Evolutionary conservation across 2,797 vertebrate genomes (phyloP).

Genomic region (Cynodonichthys magdalenae): DNA sequence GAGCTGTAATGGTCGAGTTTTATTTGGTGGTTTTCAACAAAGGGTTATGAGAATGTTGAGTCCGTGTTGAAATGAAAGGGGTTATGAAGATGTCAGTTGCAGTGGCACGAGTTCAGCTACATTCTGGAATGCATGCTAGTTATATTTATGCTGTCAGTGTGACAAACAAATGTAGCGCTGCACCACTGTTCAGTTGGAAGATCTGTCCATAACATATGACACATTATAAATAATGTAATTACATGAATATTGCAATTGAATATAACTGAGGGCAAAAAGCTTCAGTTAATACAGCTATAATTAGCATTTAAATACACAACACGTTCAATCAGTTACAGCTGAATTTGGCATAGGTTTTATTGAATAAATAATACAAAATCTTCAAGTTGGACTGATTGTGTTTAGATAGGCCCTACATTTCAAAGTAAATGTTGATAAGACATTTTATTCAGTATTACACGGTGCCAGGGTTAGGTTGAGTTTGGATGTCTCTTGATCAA

Average conservation of each 20-base stretch:
- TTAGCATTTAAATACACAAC: conserved; percentile 5
- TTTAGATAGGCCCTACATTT: not conserved
- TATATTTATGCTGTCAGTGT: conserved; percentile 62
- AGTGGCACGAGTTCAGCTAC: conserved; percentile 54
- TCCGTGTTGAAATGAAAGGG: conserved; percentile 29
- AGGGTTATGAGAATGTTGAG: conserved; percentile 35
- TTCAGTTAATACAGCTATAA: not conserved
- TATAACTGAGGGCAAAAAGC: not conserved
- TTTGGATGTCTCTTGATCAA: not conserved
- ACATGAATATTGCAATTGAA: not conserved
- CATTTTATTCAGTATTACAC: not conserved
- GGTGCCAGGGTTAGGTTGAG: too few species aligned
- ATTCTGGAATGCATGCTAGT: conserved; percentile 56
- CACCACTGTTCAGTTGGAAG: conserved; percentile 26
- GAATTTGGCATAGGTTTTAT: not conserved
- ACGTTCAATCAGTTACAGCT: not conserved
- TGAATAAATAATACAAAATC: not conserved
- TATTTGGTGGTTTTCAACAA: conserved; percentile 58
- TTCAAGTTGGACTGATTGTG: not conserved
- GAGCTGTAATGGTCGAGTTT: conserved; percentile 45
- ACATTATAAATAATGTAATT: conserved; percentile 20
- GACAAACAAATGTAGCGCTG: conserved; percentile 35
- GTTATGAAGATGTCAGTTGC: conserved; percentile 45
- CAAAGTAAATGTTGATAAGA: too few species aligned
- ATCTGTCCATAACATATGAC: conserved; percentile 28